A percentile compares a stretch with the other conserved stretches of the same genome.
phyloP scores from a whole-genome alignment of 2,797 vertebrate genomes.

The Thunnus albacares region DNA sequence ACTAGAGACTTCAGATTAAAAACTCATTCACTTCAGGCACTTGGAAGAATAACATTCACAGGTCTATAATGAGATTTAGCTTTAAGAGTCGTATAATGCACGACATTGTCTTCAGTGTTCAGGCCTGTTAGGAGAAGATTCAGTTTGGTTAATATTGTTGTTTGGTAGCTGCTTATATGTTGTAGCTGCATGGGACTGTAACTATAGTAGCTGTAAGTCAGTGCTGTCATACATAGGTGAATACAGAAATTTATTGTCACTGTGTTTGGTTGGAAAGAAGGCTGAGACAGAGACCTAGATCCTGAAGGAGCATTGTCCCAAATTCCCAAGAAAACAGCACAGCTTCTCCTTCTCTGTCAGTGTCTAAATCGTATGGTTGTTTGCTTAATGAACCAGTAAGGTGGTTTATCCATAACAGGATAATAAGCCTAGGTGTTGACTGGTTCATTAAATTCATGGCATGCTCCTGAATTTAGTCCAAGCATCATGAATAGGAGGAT shows the following conservation, averaged over 20 bases:
- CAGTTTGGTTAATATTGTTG: conserved; percentile 27
- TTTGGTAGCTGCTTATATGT: conserved; percentile 33
- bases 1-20: conserved; percentile 14
- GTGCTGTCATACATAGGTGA: neutral
- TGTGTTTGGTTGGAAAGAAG: conserved; percentile 23
- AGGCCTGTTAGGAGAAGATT: conserved; percentile 56
- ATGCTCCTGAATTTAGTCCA: neutral
- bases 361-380: conserved; percentile 41
- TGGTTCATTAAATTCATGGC: conserved; percentile 17
- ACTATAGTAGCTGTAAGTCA: neutral
- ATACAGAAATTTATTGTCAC: conserved; percentile 29
- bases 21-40: neutral
- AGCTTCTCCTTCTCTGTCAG: conserved; percentile 34
- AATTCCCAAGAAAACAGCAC: conserved; percentile 44
- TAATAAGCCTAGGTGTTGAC: conserved; percentile 12
- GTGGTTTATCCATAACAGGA: conserved; percentile 24
- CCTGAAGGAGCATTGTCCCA: conserved; percentile 50
- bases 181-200: conserved; percentile 17
- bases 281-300: conserved; percentile 49
- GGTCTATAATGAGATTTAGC: conserved; percentile 19
- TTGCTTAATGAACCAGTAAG: conserved; percentile 40
- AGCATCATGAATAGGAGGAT: neutral
- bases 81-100: conserved; percentile 29
- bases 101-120: conserved; percentile 20
- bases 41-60: neutral